Evolutionary conservation across 2,888 invertebrate genomes (phyloP).

Genomic region (Beris chalybata): DNA sequence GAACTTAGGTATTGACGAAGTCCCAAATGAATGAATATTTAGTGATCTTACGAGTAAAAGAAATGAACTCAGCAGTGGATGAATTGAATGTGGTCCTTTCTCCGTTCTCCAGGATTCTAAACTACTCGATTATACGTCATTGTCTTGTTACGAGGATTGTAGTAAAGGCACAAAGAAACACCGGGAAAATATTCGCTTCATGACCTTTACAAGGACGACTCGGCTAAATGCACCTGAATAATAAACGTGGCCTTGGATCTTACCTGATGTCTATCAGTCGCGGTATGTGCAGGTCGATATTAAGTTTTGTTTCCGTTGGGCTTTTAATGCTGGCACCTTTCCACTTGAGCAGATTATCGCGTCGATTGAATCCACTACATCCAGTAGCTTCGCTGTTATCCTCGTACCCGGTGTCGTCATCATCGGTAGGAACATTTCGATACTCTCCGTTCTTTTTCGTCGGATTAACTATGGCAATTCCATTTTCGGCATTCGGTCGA

Average conservation of each 20-base stretch:
- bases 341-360: constrained; percentile 51
- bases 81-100: no score
- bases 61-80: no score
- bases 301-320: constrained; percentile 39
- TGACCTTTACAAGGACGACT: no score
- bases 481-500: constrained; percentile 42
- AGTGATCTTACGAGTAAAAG: no score
- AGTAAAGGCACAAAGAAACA: no score
- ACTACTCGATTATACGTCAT: no score
- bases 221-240: no score
- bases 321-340: constrained; percentile 45
- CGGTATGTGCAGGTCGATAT: constrained; percentile 66
- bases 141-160: no score
- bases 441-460: constrained; percentile 68
- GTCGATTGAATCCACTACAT: constrained; percentile 50
- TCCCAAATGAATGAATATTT: no score
- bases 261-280: constrained; percentile 66
- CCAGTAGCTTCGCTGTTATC: constrained; percentile 52
- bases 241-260: constrained; percentile 41
- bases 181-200: no score
- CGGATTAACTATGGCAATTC: constrained; percentile 55
- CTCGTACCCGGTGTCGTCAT: constrained; percentile 65
- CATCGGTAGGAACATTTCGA: constrained; percentile 71
- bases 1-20: no score
- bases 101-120: no score